Evolutionary conservation across 2,888 invertebrate genomes (phyloP).

Genomic region (Drosophila austrosaltans): DNA sequence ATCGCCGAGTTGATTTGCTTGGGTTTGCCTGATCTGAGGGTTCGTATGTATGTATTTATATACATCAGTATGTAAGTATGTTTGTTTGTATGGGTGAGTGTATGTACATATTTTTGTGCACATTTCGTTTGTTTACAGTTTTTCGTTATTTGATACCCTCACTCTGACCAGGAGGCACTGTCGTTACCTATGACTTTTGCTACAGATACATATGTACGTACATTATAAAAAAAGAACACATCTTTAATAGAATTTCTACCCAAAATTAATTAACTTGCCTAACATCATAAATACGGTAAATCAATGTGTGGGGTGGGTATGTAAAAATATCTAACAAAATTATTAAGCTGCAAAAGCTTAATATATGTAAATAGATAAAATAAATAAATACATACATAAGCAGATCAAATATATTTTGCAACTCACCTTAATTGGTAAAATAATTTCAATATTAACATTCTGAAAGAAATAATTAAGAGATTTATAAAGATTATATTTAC

Average conservation of each 20-base stretch:
- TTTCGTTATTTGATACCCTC: slow-evolving; percentile 45
- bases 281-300: neutral
- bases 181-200: slow-evolving; percentile 7
- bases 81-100: neutral
- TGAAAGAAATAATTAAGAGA: too few species aligned
- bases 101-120: slow-evolving; percentile 34
- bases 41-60: slow-evolving; percentile 25
- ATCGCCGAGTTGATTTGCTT: slow-evolving; percentile 29
- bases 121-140: slow-evolving; percentile 73
- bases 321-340: too few species aligned
- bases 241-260: neutral
- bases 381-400: too few species aligned
- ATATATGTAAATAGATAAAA: too few species aligned
- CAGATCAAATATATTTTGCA: too few species aligned
- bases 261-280: neutral
- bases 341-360: too few species aligned
- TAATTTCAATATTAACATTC: too few species aligned
- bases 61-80: slow-evolving; percentile 30
- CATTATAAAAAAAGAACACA: neutral
- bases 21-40: slow-evolving; percentile 7
- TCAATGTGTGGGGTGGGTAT: too few species aligned
- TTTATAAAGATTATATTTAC: too few species aligned
- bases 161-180: neutral
- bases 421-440: too few species aligned
- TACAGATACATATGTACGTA: neutral